Conservation (phyloP, 2,797 vertebrate genomes). For the Sebastes taczanowskii region DNA sequence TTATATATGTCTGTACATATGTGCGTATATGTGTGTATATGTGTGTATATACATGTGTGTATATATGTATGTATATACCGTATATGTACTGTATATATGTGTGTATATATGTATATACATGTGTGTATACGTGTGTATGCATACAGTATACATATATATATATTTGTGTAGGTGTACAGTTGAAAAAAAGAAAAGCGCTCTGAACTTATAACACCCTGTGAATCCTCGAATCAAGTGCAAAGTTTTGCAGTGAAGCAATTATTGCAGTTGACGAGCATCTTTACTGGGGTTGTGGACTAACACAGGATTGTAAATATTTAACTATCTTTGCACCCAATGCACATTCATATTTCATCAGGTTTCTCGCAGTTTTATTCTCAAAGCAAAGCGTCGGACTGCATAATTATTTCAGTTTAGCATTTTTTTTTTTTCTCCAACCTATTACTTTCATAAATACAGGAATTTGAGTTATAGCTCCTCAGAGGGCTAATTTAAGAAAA, state of each 20-base stretch:
- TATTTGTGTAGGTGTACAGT: conserved; percentile 33
- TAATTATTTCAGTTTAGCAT: conserved; percentile 90
- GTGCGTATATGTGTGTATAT: too few relatives aligned
- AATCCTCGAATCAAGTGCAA: conserved; percentile 75
- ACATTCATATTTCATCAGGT: conserved; percentile 88
- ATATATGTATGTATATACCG: too few relatives aligned
- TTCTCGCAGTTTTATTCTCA: conserved; percentile 87
- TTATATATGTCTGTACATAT: too few relatives aligned
- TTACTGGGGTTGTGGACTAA: conserved; percentile 84
- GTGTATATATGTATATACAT: too few relatives aligned
- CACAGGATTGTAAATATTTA: conserved; percentile 88
- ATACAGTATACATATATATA: conserved; percentile 3
- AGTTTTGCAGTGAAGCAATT: conserved; percentile 80
- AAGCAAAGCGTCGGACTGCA: conserved; percentile 87
- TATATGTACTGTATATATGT: too few relatives aligned
- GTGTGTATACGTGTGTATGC: too few relatives aligned
- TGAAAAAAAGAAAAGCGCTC: conserved; percentile 10
- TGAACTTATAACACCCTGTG: conserved; percentile 49
- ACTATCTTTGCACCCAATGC: conserved; percentile 84
- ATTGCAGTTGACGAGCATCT: conserved; percentile 85
- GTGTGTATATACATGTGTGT: too few relatives aligned
- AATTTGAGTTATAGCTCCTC: conserved; percentile 86
- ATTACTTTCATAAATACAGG: conserved; percentile 90
- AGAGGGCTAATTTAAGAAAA: conserved; percentile 87
- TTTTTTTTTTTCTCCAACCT: conserved; percentile 78